phyloP scores from a whole-genome alignment of 1,140 invertebrate genomes.

The Eupristina koningsbergeri region DNA sequence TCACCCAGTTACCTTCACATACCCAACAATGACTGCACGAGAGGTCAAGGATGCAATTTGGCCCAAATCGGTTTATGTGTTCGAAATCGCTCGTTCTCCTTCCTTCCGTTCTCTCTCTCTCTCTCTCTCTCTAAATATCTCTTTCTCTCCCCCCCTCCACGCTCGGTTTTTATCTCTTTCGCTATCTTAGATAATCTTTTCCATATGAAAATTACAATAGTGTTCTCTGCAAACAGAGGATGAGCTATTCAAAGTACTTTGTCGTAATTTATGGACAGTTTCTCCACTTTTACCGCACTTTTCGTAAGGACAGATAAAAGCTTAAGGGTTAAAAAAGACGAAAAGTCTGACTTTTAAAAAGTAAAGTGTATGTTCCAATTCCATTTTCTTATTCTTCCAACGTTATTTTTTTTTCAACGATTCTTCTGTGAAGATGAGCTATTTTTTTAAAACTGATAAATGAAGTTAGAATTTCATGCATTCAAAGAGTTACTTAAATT shows the following conservation, averaged over 20 bases:
- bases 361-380: slow-evolving; percentile 9
- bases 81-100: background rate
- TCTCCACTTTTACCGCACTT: slow-evolving; percentile 5
- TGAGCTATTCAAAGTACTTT: background rate
- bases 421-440: background rate
- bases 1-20: slow-evolving; percentile 18
- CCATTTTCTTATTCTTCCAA: slow-evolving; percentile 4
- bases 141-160: background rate
- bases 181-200: background rate
- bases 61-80: slow-evolving; percentile 53
- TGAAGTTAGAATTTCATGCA: background rate
- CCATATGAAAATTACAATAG: slow-evolving; percentile 8
- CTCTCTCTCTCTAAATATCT: background rate
- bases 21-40: background rate
- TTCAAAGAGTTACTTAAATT: background rate
- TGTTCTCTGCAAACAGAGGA: background rate
- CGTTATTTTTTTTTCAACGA: background rate
- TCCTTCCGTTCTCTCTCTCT: background rate
- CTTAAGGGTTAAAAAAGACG: background rate
- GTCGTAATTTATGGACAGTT: slow-evolving; percentile 25
- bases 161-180: background rate
- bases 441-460: background rate
- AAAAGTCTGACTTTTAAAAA: background rate
- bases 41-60: slow-evolving; percentile 65
- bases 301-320: background rate